Evolutionary conservation across 2,113 vertebrate genomes (phyloP), one percentile per base, ranked within the genome.

Genomic region (Pseudorhombus dupliciocellatus): DNA sequence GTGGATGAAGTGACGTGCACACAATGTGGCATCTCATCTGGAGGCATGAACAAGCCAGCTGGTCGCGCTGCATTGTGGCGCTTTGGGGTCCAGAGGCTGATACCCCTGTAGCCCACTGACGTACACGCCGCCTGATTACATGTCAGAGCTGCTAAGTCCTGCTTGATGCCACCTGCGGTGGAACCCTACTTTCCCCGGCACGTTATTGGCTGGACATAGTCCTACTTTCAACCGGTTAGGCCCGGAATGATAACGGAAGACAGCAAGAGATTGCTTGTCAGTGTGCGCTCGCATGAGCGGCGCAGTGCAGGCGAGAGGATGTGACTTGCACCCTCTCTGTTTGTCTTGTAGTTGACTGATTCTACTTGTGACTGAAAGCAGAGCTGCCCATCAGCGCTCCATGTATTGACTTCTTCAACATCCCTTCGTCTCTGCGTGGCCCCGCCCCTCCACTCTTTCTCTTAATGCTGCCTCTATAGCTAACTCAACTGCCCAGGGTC

Each of bases 141-240:
- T 84, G 90, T 91, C 87, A 90, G 83, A 69, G 69, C 68, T 65
- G 56, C 79, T 90, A 75, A 90, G 83, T 72, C 81, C 82, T 60
- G 75, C 68, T 66, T 51, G 84, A 83, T 70, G 59, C 52, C 10
- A 48, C 59, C 84, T 57, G 34, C 34, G 4, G 59, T 55, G 76
- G 63, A 73, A 51, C 54, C 70, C 61, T 65, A 42, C 69, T 34
- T 70, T 62, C 59, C 30, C 57, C 21, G 66, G 75, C 68, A 62
- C 37, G 68, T 75, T 82, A 77, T 87, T 79, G 52, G 72, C 30
- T n/a, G 59, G 72, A 71, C 66, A 34, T 66, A 61, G 67, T 62
- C 61, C 56, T 55, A 59, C 76, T 76, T 73, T 73, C 66, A 67
- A 70, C 59, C 67, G 31, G 83, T 79, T 87, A 56, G 62, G 31